Evolutionary conservation across 1,140 invertebrate species (phyloP), one percentile per base, ranked within the genome.

Genomic region (Laodelphax striatellus): DNA sequence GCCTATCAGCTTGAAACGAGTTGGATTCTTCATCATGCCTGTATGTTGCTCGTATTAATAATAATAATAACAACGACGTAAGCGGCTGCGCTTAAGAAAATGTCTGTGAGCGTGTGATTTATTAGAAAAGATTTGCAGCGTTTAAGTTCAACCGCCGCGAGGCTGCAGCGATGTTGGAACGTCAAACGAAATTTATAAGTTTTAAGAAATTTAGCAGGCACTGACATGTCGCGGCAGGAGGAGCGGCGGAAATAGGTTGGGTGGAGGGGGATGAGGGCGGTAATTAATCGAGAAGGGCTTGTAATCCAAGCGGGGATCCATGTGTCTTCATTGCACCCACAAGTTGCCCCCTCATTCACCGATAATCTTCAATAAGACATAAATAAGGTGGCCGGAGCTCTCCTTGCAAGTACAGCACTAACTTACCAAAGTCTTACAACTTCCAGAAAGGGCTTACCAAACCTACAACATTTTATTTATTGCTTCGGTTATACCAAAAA

Each of bases 371-470:
- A 55, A 34, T 55, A 55, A 55, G 22, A 55, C 54, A 55, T 55
- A 55, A 55, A 55, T 55, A 55, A 55, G 54, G 54, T 55, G 38
- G 54, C 54, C 46, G 46, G 46, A 50, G 46, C 46, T 50, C 54
- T 55, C 54, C 54, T 55, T 55, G 31, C 54, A 55, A 55, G 46
- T 50, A 50, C 46, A 50, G 46, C 46, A 50, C 54, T 55, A 34
- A 55, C 54, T 55, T 55, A 24, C 54, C 54, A 55, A 55, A 55
- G 54, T 55, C 54, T 55, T 55, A 55, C 54, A 55, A 55, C 54
- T 55, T 55, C 54, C 54, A 34, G 22, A 34, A 28, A 55, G 54
- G 54, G 54, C 54, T 55, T 55, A 55, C 31, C 22, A 55, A 24
- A 55, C 54, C 17, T 31, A 55, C 31, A 55, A 55, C 54, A 55